Evolutionary conservation across 2,888 invertebrate genomes (phyloP), one percentile per base, ranked within the genome.

Genomic region (Acleris literana): DNA sequence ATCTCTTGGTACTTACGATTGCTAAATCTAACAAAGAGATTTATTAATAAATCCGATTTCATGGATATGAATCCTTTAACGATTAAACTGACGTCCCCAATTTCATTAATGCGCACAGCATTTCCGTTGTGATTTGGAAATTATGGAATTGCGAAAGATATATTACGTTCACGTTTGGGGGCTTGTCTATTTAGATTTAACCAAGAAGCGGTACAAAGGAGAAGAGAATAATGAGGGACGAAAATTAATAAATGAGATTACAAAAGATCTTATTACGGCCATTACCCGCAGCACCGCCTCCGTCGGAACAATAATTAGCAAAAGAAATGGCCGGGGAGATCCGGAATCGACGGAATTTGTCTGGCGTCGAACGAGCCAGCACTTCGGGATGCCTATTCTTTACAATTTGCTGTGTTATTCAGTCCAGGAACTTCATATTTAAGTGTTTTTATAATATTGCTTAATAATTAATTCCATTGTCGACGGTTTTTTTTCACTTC

Each of bases 261-360:
- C 85, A 86, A 87, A 87, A 86, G 86, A 87, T 86, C 85, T 86
- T 86, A 87, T 87, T 86, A 85, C 85, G 77, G 71, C 82, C 82
- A 84, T 86, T 87, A 84, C 82, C 84, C 81, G 72, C 79, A 81
- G 82, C 77, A 77, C 77, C 79, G 82, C 78, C 79, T 79, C 77
- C 71, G 79, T 72, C 72, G 77, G 77, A 79, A 80, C 77, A 86
- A 87, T 87, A 88, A 88, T 88, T 86, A 86, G 83, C 79, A 76
- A 77, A 80, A 80, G 82, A 80, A 85, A 84, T 80, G 79, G 81
- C 69, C 59, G 70, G 73, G 73, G 78, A 76, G 76, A 73, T 76
- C 68, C 71, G 64, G 70, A 65, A 73, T 71, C 72, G 73, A 67
- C 33, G 59, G 69, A 75, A 75, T 74, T 75, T 73, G 72, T 77